These are phyloP conservation scores for Luidia sarsii DNA, from an alignment of 53 echinoderm and acorn worm genomes.

Conservation along the genomic window DNA sequence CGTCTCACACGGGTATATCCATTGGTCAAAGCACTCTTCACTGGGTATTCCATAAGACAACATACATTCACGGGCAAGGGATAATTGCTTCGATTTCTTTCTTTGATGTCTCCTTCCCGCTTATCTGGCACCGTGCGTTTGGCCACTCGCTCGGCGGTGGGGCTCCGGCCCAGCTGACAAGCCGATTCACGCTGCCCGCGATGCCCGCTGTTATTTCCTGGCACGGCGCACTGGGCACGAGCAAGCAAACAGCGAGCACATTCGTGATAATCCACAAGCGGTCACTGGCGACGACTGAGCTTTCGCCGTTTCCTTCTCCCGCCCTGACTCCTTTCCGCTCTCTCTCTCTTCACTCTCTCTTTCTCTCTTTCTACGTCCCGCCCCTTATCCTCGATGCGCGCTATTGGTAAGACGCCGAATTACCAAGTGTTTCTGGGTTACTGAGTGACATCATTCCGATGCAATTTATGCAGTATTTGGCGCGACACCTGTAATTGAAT, in stretches of 20 bases:
- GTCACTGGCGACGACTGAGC: too few relatives aligned
- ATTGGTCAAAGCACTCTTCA: conserved; percentile 8
- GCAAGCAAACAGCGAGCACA: too few relatives aligned
- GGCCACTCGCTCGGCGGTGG: neutral
- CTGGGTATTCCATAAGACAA: conserved; percentile 54
- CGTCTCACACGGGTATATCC: conserved; percentile 57
- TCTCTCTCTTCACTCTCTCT: too few relatives aligned
- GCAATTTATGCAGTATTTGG: conserved; percentile 38
- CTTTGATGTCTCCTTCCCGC: too few relatives aligned
- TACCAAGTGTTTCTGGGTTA: conserved; percentile 4
- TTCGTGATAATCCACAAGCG: too few relatives aligned
- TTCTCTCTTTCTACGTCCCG: too few relatives aligned
- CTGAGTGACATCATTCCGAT: conserved; percentile 21
- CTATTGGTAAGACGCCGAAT: neutral
- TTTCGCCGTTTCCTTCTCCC: too few relatives aligned
- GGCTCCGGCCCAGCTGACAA: conserved; percentile 6
- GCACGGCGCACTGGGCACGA: too few relatives aligned
- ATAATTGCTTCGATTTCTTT: too few relatives aligned
- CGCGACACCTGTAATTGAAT: conserved; percentile 14
- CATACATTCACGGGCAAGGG: conserved; percentile 15
- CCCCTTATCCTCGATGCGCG: neutral
- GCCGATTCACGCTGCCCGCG: neutral
- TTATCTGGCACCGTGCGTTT: conserved; percentile 46
- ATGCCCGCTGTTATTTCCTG: too few relatives aligned
- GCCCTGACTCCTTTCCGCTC: too few relatives aligned